These are phyloP conservation scores for Eucidaris tribuloides DNA, from an alignment of 35 echinoderm and acorn worm species.

Conservation along the genomic window DNA sequence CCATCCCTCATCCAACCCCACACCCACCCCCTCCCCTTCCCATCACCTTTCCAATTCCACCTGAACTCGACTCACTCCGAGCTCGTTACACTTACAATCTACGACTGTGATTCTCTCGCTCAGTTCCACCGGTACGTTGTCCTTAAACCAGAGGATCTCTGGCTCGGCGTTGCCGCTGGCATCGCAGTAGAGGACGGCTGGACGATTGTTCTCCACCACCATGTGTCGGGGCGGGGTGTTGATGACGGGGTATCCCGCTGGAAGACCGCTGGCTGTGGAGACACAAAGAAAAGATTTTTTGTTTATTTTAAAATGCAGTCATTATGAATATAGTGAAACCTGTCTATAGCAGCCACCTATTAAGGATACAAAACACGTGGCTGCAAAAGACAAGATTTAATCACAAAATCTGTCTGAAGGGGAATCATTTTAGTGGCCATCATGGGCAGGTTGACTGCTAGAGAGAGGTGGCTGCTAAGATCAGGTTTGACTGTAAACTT, in stretches of 20 bases:
- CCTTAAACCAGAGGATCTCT: slow-evolving; percentile 70
- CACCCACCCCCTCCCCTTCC: neutral
- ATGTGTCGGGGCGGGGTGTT: neutral
- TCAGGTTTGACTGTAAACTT: too few species aligned
- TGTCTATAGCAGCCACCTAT: neutral
- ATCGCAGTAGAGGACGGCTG: slow-evolving; percentile 41
- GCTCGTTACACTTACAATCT: slow-evolving; percentile 40
- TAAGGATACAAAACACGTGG: neutral
- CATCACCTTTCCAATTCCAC: neutral
- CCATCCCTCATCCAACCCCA: neutral
- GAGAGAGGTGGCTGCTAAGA: too few species aligned
- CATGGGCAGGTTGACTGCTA: too few species aligned
- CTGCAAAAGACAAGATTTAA: neutral
- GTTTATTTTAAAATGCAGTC: neutral
- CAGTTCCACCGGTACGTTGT: slow-evolving; percentile 46
- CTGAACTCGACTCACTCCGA: neutral
- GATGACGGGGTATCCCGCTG: slow-evolving; percentile 69
- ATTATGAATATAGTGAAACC: neutral
- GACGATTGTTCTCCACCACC: slow-evolving; percentile 69
- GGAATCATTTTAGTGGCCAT: neutral
- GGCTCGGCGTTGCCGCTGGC: slow-evolving; percentile 71
- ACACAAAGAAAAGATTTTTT: slow-evolving; percentile 3
- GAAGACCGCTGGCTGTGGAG: slow-evolving; percentile 48
- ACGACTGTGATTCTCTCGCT: slow-evolving; percentile 36
- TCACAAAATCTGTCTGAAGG: neutral